Evolutionary conservation across 64 coral and sea anemone species (phyloP), one percentile per base, ranked within the genome.

Genomic region (Acropora yongei): DNA sequence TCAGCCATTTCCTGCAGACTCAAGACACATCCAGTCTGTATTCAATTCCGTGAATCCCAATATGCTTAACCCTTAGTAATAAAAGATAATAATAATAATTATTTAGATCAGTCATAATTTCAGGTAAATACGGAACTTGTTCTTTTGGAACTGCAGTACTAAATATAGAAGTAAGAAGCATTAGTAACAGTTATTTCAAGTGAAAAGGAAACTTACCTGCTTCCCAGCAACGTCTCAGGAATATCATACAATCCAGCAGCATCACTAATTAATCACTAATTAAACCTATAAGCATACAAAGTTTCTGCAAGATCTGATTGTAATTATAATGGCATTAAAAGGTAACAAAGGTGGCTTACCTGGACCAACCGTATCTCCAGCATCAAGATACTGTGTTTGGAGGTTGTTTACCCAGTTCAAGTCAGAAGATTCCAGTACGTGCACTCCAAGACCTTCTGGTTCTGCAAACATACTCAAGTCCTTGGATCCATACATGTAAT

Each of bases 391-490:
- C 30, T 30, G 30, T 30, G 0, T 49, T 57, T 43, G 41, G 71
- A 76, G 66, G 11, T 88, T 60, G 65, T 3, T 41, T 76, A 17
- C 58, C 47, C 86, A 76, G 50, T 73, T 77, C 72, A 57, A 60
- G 19, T 39, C 20, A 88, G 49, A 77, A 88, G 86, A 44, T 77
- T 88, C 86, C 86, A 88, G 72, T 72, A 88, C 86, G 77, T 77
- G 51, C 51, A 55, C 51, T 55, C 9, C 51, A 55, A 69, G n/a
- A 69, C 30, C 67, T 69, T 69, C 13, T 16, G 67, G 67, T 69
- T 17, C 67, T 69, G 67, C 13, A 69, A 69, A 13, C n/a, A 20
- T 13, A 69, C n/a, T 69, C n/a, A 69, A 69, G 67, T 69, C n/a
- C 67, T 69, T 69, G n/a, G 67, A 5, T 17, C 46, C 78, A 17